Evolutionary conservation across 2,888 invertebrate genomes (phyloP), one percentile per base, ranked within the genome.

Genomic region (Lasioglossum zephyrum): DNA sequence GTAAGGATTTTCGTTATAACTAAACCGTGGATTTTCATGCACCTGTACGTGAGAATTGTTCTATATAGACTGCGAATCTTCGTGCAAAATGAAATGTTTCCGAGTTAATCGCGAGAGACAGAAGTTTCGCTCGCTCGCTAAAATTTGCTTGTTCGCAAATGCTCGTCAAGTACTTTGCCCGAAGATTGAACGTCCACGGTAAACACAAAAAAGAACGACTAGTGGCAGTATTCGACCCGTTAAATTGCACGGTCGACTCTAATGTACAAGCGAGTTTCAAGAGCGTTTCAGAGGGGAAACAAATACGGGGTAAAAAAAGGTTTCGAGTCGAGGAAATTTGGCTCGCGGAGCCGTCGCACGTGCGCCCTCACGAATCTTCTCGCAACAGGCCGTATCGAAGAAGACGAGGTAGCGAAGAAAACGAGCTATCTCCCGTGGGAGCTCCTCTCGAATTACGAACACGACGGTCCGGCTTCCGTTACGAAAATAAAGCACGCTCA

Each of bases 401-500:
- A 86, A 87, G 90, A 88, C 88, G 82, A 31, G 53, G 22, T 87
- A 84, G 6, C 85, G 88, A 87, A 87, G 90, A 86, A 88, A 90
- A 88, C 88, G 81, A 26, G 22, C 53, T 85, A 86, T 49, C 81
- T 87, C 89, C 84, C 89, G 76, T 66, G 89, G 88, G 87, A 85
- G 84, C 70, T 63, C 73, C 79, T 76, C 75, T 70, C 81, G 66
- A 41, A 72, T 66, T 84, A 85, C 79, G 77, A 76, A 85, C 75
- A 81, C 77, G 85, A 81, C 73, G 72, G 82, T 85, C 72, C 79
- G 74, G 88, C 82, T 92, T 91, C 89, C 92, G 91, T 91, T 91
- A 92, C 91, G 79, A 88, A 91, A 92, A 92, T 91, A 89, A 90
- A 89, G 85, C 80, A 75, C 84, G 73, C 66, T 57, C 69, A 84